Evolutionary conservation across 2,888 invertebrate genomes (phyloP), one percentile per base, ranked within the genome.

Genomic region (Andricus quercusramuli): DNA sequence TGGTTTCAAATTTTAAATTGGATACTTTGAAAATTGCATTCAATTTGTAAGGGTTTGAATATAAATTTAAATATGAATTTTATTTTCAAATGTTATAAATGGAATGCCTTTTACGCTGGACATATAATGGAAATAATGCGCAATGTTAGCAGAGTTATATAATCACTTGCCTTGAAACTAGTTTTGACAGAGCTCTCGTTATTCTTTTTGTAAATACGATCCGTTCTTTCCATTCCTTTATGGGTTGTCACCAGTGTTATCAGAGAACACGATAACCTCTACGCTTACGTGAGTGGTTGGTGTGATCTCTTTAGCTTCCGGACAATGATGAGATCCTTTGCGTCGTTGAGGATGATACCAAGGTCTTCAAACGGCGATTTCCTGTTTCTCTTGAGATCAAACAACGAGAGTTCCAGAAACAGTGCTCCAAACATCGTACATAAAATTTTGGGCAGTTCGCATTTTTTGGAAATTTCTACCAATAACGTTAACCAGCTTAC

Each of bases 191-290:
- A 56, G 20, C 32, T 56, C 32, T 74, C 74, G n/a, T 32, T 74
- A 56, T 51, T 32, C 29, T 74, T 74, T 74, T 74, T 74, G 29
- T 56, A 32, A 56, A 74, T 0, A 56, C 74, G n/a, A 56, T 74
- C 74, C 56, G 74, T 56, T 56, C 29, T 74, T 74, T 74, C 74
- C 74, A 74, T 74, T 74, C 56, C 74, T 74, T 8, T 51, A 20
- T 56, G 70, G 17, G 22, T 56, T 74, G 51, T 74, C 74, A 74
- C 32, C 32, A 51, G 44, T 44, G 74, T 74, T 74, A 74, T 74
- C 74, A 29, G 56, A 29, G 51, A 51, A 74, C 32, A 56, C 32
- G 74, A 74, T 74, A 74, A 56, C 74, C 74, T 56, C 15, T 56
- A 29, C 9, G 20, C 15, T 70, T 25, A 25, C 3, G 15, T 25